Percentiles rank a stretch among this genome's conserved stretches.
These are phyloP conservation scores for Asobara japonica DNA, from an alignment of 1,140 invertebrate species.

Conservation along the genomic window DNA sequence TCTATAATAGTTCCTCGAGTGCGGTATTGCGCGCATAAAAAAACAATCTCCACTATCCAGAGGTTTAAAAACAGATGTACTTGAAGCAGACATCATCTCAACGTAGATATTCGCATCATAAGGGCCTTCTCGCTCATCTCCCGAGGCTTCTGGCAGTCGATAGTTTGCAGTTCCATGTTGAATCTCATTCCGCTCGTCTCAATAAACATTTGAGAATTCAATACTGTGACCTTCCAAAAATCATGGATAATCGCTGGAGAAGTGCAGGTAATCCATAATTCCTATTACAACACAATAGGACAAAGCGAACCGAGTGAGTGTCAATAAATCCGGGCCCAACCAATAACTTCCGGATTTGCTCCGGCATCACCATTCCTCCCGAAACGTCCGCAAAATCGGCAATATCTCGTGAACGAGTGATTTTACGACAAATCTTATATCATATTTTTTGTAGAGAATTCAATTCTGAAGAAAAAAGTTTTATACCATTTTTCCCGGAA, in stretches of 20 bases:
- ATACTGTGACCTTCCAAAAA: neutral
- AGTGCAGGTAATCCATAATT: slow-evolving; percentile 20
- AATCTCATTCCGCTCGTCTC: neutral
- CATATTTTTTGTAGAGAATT: too few relatives aligned
- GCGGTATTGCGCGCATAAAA: neutral
- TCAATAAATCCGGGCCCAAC: neutral
- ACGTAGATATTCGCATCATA: slow-evolving; percentile 1
- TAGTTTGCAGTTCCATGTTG: slow-evolving; percentile 7
- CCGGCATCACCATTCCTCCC: too few relatives aligned
- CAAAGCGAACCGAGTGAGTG: neutral
- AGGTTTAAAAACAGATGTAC: slow-evolving; percentile 34
- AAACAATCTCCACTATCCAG: neutral
- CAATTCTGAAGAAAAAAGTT: too few relatives aligned
- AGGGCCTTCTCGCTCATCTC: neutral
- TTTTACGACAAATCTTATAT: too few relatives aligned
- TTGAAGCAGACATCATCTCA: slow-evolving; percentile 4
- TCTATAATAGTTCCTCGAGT: neutral
- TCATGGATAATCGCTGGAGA: slow-evolving; percentile 34
- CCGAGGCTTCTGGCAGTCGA: slow-evolving; percentile 21
- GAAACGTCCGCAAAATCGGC: too few relatives aligned
- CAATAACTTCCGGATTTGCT: neutral
- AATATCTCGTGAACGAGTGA: too few relatives aligned
- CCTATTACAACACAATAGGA: neutral
- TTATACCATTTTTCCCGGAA: too few relatives aligned
- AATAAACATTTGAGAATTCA: neutral